Percentiles rank a stretch among this genome's conserved stretches.
phyloP scores from a whole-genome alignment of 2,113 vertebrate species.

The Ceyx melanurus region DNA sequence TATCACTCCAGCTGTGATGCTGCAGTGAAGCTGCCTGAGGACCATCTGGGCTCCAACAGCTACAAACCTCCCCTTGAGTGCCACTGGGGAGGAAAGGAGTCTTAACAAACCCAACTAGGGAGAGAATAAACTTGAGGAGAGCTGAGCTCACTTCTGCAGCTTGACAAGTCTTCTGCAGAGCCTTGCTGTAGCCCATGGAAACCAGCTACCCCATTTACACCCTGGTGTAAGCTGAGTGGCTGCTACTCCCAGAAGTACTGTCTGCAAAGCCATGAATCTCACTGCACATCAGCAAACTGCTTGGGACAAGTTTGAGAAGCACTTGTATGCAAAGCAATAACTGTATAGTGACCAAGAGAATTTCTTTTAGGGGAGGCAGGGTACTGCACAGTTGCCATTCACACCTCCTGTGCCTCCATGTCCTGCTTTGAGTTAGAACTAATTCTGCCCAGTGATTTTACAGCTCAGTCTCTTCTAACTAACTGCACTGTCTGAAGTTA shows the following conservation, averaged over 20 bases:
- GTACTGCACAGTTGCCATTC: neutral
- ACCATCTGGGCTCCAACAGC: neutral
- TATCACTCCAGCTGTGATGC: accelerated
- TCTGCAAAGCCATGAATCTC: neutral
- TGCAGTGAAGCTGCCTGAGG: neutral
- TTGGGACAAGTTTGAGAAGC: neutral
- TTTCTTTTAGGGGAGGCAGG: neutral
- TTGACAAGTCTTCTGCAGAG: neutral
- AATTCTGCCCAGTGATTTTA: neutral
- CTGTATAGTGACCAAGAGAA: neutral
- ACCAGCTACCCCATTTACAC: neutral
- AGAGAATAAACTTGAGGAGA: neutral
- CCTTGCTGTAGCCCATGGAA: neutral
- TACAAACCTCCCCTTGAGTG: neutral
- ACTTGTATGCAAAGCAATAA: neutral
- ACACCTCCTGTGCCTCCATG: neutral
- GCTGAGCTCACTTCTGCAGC: neutral
- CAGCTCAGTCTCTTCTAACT: neutral
- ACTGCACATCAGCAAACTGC: neutral
- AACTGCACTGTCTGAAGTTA: neutral
- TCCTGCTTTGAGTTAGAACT: neutral
- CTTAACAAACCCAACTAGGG: accelerated
- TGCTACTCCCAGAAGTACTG: neutral
- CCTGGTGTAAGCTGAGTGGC: neutral
- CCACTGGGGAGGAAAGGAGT: neutral